Evolutionary conservation across 2,888 invertebrate genomes (phyloP).

Genomic region (Dastarcus helophoroides): DNA sequence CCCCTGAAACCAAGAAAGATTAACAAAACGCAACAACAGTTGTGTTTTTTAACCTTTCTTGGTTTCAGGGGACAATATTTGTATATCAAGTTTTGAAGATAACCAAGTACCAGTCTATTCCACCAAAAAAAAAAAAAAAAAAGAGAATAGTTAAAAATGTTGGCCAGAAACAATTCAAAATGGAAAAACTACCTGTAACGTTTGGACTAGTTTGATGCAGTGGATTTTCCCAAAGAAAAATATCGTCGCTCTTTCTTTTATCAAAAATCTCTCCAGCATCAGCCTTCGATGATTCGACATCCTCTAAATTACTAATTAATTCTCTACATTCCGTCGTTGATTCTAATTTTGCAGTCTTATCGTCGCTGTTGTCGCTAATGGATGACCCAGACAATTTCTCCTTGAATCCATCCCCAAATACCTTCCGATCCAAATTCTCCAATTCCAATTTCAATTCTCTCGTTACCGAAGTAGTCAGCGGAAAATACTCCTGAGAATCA

Average conservation of each 20-base stretch:
- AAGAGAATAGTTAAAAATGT: too few relatives aligned
- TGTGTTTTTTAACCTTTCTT: too few relatives aligned
- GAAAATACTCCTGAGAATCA: conserved; percentile 72
- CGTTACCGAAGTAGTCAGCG: conserved; percentile 80
- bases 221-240: conserved; percentile 73
- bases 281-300: conserved; percentile 12
- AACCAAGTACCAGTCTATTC: too few relatives aligned
- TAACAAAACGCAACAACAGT: too few relatives aligned
- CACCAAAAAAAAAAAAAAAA: too few relatives aligned
- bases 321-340: conserved; percentile 10
- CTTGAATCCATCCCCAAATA: conserved; percentile 52
- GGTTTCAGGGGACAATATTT: too few relatives aligned
- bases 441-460: conserved; percentile 70
- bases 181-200: too few relatives aligned
- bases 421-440: conserved; percentile 74
- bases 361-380: conserved; percentile 21
- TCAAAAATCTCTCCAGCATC: conserved; percentile 26
- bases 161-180: too few relatives aligned
- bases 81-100: too few relatives aligned
- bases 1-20: too few relatives aligned
- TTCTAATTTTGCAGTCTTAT: conserved; percentile 16
- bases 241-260: conserved; percentile 46
- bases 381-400: conserved; percentile 26
- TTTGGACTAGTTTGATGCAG: conserved; percentile 47
- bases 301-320: conserved; percentile 10